Evolutionary conservation across 2,113 vertebrate species (phyloP), one percentile per base, ranked within the genome.

Genomic region (Pelmatolapia mariae): DNA sequence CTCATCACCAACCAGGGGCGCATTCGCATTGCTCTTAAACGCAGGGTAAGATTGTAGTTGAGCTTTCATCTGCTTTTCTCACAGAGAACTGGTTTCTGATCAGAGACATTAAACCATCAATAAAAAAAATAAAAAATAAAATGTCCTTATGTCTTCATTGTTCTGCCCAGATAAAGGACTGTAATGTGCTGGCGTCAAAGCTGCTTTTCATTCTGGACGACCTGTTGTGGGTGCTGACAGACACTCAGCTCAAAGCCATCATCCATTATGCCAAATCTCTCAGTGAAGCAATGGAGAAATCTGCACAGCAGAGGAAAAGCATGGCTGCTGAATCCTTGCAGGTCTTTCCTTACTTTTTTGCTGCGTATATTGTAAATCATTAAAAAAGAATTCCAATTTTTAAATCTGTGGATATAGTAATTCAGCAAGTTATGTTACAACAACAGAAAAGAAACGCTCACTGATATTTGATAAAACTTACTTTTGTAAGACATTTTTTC

Each of bases 1-100:
- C 97, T 99, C 87, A 99, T 99, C 92, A 99, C 99, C 85, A 99
- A 99, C 96, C 98, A 99, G 90, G 98, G 98, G 5, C 97, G 97
- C 88, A 98, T 99, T 93, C 98, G 97, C 80, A 98, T 99, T 80
- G 98, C 98, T 11, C 97, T 99, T 15, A 99, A 99, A 90, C 98
- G 99, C 95, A 97, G 98, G 96, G 99, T 99, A 94, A 94, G 97
- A 63, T n/a, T 24, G 4, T 8, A 7, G 29, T 45, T 80, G 29
- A 12, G 12, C 59, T 9, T 11, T 57, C 18, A 16, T 52, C 19
- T 2, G 31, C 13, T 81, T 2, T 38, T 76, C 43, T 52, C 16
- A 73, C 45, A 33, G 29, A 3, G 8, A 79, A 54, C 5, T 53
- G 4, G 6, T 82, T 26, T 26, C 8, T 61, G 13, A 52, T 31